A percentile compares a stretch with the other conserved stretches of the same genome.
phyloP scores from a whole-genome alignment of 2,797 vertebrate species.

The Sebastes wilsoni region DNA sequence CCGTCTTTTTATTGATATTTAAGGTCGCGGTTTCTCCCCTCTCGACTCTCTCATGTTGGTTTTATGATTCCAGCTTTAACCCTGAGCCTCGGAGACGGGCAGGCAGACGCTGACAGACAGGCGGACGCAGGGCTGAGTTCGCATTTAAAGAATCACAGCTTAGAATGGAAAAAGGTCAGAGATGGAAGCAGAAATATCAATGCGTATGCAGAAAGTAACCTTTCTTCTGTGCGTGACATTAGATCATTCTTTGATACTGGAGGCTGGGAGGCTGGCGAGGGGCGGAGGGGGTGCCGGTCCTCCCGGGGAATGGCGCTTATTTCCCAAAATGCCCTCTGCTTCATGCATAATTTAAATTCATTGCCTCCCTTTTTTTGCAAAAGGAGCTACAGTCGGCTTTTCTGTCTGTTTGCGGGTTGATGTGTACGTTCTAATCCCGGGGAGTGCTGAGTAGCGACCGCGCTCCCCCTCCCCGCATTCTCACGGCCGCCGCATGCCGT shows the following conservation, averaged over 20 bases:
- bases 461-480: conserved; percentile 13
- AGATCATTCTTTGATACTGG: conserved; percentile 79
- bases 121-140: conserved; percentile 35
- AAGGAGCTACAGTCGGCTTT: conserved; percentile 66
- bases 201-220: conserved; percentile 81
- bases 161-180: conserved; percentile 76
- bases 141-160: conserved; percentile 68
- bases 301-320: conserved; percentile 66
- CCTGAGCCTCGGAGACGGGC: not conserved
- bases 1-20: not conserved
- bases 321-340: conserved; percentile 76
- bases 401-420: conserved; percentile 59
- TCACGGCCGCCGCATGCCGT: conserved; percentile 33
- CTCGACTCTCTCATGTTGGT: not conserved
- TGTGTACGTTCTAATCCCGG: conserved; percentile 56
- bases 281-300: conserved; percentile 4
- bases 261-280: conserved; percentile 24
- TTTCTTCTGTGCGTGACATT: conserved; percentile 82
- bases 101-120: conserved; percentile 40
- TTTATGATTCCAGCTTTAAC: not conserved
- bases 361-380: conserved; percentile 53
- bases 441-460: conserved; percentile 58
- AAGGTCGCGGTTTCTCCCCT: not conserved
- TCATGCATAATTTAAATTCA: conserved; percentile 80
- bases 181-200: conserved; percentile 78